Evolutionary conservation across 2,888 invertebrate genomes (phyloP).

Genomic region (Hirtodrosophila histrioides): DNA sequence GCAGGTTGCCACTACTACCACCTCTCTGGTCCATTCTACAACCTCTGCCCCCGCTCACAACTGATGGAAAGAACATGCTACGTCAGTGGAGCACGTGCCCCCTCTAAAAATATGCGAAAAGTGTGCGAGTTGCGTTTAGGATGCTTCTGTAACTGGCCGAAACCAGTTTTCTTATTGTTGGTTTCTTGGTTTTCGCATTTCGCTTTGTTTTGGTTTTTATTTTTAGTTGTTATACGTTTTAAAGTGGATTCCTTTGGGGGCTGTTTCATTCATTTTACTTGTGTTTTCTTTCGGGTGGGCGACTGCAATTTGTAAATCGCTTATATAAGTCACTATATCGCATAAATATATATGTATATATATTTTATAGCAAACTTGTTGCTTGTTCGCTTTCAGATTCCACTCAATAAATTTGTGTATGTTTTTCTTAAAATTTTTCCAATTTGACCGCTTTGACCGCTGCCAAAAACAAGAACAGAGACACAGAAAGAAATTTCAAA

Average conservation of each 20-base stretch:
- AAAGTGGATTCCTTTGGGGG: slow-evolving; percentile 34
- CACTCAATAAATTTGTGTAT: slow-evolving; percentile 21
- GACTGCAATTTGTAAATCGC: slow-evolving; percentile 32
- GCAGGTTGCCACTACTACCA: neutral
- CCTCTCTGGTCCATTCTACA: no score
- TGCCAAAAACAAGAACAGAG: slow-evolving; percentile 21
- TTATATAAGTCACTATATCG: slow-evolving; percentile 21
- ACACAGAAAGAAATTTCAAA: slow-evolving; percentile 16
- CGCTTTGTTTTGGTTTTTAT: slow-evolving; percentile 54
- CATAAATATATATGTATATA: no score
- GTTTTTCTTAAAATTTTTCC: slow-evolving; percentile 21
- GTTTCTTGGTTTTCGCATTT: slow-evolving; percentile 4
- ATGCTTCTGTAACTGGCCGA: slow-evolving; percentile 61
- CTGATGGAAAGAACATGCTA: slow-evolving; percentile 6
- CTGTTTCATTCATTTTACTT: no score
- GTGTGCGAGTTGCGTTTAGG: slow-evolving; percentile 51
- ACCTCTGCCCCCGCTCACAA: no score
- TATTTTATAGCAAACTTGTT: slow-evolving; percentile 8
- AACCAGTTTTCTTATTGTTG: slow-evolving; percentile 61
- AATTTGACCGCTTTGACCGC: slow-evolving; percentile 74
- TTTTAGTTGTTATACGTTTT: slow-evolving; percentile 50
- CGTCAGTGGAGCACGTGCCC: slow-evolving; percentile 62
- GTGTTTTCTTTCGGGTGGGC: slow-evolving; percentile 12
- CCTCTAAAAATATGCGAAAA: slow-evolving; percentile 63
- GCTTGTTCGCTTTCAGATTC: slow-evolving; percentile 5